Conservation (phyloP, 2,113 vertebrate genomes). For the Cricetomys ansorgei region DNA sequence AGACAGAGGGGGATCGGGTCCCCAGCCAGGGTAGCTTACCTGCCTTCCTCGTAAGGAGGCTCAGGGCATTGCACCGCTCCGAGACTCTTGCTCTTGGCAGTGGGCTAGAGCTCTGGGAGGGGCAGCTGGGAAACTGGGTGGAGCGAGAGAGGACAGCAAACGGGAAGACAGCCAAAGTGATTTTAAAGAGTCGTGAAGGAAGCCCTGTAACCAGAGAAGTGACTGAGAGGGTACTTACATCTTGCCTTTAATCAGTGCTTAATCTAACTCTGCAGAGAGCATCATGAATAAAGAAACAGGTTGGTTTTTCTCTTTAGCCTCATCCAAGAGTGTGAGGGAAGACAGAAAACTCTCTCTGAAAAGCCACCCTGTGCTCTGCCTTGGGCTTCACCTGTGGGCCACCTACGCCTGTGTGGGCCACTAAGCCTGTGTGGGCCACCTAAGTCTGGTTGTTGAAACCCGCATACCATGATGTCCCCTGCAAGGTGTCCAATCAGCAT, state of each 20-base stretch:
- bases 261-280: constrained; percentile 79
- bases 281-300: constrained; percentile 81
- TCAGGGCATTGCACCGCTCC: not conserved
- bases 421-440: not conserved
- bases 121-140: constrained; percentile 71
- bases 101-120: constrained; percentile 66
- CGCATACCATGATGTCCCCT: not conserved
- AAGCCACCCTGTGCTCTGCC: not conserved
- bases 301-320: constrained; percentile 43
- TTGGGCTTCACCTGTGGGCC: not conserved
- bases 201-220: constrained; percentile 75
- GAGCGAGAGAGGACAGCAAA: constrained; percentile 61
- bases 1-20: not conserved
- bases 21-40: constrained; percentile 42
- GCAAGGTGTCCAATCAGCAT: not conserved
- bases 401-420: not conserved
- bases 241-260: constrained; percentile 76
- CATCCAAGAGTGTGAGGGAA: constrained; percentile 53
- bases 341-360: constrained; percentile 27
- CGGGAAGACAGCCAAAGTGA: constrained; percentile 78
- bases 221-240: constrained; percentile 74
- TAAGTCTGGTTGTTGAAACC: not conserved
- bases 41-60: not conserved
- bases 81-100: constrained; percentile 44
- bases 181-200: constrained; percentile 68